Conservation (phyloP, 2,113 vertebrate species). For the Mormyrus lacerda region DNA sequence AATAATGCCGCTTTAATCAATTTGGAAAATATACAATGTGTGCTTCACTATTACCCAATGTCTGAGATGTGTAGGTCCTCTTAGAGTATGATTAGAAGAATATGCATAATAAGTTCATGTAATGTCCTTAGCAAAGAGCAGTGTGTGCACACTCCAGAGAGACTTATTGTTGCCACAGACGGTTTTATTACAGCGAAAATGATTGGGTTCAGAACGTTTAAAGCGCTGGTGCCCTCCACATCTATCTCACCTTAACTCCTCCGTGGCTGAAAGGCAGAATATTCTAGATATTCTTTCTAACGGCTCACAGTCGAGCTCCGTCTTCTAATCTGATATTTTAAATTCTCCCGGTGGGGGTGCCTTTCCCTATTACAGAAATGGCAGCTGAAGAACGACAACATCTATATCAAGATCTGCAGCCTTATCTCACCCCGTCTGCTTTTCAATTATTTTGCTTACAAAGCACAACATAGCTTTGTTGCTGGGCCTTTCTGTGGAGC, state of each 20-base stretch:
- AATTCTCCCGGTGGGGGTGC: slow-evolving; percentile 25
- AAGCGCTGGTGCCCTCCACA: slow-evolving; percentile 43
- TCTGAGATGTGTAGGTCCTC: not conserved
- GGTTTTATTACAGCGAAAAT: slow-evolving; percentile 51
- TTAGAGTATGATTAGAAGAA: not conserved
- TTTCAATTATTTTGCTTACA: slow-evolving; percentile 17
- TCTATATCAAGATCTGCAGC: not conserved
- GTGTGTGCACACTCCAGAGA: slow-evolving; percentile 24
- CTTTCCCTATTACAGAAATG: slow-evolving; percentile 31
- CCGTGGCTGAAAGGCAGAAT: slow-evolving; percentile 40
- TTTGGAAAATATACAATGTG: not conserved
- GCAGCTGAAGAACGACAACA: slow-evolving; percentile 12
- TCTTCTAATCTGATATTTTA: slow-evolving; percentile 29
- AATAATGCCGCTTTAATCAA: not conserved
- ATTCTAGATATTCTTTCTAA: slow-evolving; percentile 31
- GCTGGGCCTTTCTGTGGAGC: slow-evolving; percentile 67
- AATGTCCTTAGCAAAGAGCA: slow-evolving; percentile 6
- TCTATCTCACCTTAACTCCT: slow-evolving; percentile 48
- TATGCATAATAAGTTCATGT: not conserved
- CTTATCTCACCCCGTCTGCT: not conserved
- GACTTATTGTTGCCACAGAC: slow-evolving; percentile 37
- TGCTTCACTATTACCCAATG: not conserved
- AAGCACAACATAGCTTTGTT: slow-evolving; percentile 11
- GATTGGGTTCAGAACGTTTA: slow-evolving; percentile 44
- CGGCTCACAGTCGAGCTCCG: slow-evolving; percentile 13